Base-by-base conservation (phyloP, 2,888 invertebrate species). In the Schrankia costaestrigalis region DNA sequence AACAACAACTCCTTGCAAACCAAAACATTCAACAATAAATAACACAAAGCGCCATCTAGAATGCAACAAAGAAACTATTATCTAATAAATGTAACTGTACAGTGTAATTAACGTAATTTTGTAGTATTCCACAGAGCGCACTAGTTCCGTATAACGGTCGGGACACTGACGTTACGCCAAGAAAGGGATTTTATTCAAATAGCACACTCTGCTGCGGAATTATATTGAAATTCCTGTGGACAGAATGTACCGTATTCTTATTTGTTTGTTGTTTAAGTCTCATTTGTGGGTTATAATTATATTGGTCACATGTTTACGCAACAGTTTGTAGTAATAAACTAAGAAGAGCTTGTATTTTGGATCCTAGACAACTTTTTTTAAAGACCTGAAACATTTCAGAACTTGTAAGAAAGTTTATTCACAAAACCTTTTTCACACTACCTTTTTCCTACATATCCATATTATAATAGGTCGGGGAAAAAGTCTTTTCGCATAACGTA, bases 121-220 rank as follows among this genome's bases (percentile, higher is more conserved):
- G 36, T 26, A 46, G 53, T 46, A 49, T 52, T 42, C 57, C 43
- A 32, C 38, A 31, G 34, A 41, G 28, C 46, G 29, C 43, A 44
- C 53, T 41, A 42, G 56, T 41, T 56, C 33, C 48, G 30, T 34
- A 42, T 42, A 50, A 50, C 35, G 37, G 37, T 18, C 41, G 37
- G 30, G 47, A 38, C 51, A 48, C 23, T 44, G 57, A 53, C 55
- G 54, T 56, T 49, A 53, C 45, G 41, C 21, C 31, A 30, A 46
- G 39, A 56, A 59, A 59, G 54, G 47, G 54, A 58, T 65, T 70
- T 65, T 66, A 70, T 68, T 67, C 57, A 64, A 68, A 69, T 69
- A 64, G 63, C 61, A 62, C 42, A 38, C 52, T 52, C 43, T 42
- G 36, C 25, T 35, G 26, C 26, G 31, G 46, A 31, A 46, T 53